These are phyloP conservation scores for Xyliphius kryptos DNA, from an alignment of 2,113 vertebrate genomes.

Conservation along the genomic window DNA sequence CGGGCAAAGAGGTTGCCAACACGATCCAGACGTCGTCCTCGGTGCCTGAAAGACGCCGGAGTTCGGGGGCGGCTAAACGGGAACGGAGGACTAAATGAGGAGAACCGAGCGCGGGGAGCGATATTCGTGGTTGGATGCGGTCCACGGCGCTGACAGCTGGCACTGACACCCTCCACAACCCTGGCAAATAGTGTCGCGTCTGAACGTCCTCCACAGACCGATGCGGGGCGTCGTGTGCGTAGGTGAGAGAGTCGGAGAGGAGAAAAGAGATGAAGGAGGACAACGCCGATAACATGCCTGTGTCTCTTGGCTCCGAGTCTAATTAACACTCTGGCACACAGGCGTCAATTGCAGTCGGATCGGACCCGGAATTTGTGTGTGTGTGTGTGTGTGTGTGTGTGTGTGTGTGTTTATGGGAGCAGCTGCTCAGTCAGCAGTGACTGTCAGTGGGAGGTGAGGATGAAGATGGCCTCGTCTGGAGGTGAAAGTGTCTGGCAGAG, in stretches of 20 bases:
- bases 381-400: conserved; percentile 11
- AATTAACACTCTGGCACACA: conserved; percentile 44
- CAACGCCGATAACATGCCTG: conserved; percentile 32
- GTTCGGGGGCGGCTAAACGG: conserved; percentile 47
- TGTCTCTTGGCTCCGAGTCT: conserved; percentile 44
- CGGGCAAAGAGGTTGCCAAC: conserved; percentile 16
- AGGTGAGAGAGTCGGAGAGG: background rate
- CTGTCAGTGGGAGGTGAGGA: conserved; percentile 24
- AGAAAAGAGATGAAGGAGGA: conserved; percentile 2
- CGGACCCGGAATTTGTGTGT: conserved; percentile 7
- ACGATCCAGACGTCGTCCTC: conserved; percentile 25
- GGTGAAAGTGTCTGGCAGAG: conserved; percentile 56
- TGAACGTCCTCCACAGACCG: conserved; percentile 54
- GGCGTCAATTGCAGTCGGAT: conserved; percentile 9
- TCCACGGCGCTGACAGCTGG: conserved; percentile 69
- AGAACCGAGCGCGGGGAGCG: conserved; percentile 53
- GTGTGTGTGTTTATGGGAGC: conserved; percentile 3
- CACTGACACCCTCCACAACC: conserved; percentile 67
- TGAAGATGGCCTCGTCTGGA: conserved; percentile 60
- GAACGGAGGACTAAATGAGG: conserved; percentile 44
- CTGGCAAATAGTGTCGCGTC: conserved; percentile 52
- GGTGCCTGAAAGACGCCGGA: conserved; percentile 39
- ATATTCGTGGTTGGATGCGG: conserved; percentile 53
- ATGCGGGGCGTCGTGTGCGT: background rate
- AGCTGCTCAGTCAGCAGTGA: conserved; percentile 38